Conservation (phyloP, 2,888 invertebrate genomes). For the Cyclophora albipunctata region DNA sequence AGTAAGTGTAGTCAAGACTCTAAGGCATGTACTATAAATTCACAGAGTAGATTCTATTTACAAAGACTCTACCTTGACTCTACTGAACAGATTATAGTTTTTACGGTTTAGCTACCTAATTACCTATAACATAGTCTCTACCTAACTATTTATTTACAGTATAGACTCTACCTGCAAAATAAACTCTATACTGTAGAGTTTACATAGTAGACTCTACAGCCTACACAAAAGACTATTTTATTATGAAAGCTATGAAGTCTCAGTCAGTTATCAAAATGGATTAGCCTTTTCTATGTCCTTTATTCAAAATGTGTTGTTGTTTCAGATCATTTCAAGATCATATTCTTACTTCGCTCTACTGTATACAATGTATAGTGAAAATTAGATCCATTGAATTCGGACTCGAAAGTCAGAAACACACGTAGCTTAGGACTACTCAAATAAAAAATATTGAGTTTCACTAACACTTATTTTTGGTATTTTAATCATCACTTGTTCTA, state of each 20-base stretch:
- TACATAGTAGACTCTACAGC: no score
- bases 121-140: not conserved
- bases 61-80: not conserved
- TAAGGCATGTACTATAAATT: not conserved
- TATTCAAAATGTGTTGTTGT: conserved; percentile 15
- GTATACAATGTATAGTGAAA: conserved; percentile 63
- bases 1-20: conserved; percentile 37
- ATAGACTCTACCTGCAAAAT: no score
- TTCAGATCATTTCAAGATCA: conserved; percentile 62
- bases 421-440: no score
- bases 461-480: no score
- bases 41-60: not conserved
- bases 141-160: not conserved
- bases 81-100: not conserved
- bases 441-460: no score
- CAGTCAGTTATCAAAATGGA: not conserved
- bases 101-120: not conserved
- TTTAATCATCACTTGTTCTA: no score
- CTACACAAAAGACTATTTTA: no score
- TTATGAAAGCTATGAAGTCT: no score
- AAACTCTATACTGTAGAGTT: no score
- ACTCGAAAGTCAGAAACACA: no score
- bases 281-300: no score
- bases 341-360: conserved; percentile 66
- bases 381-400: conserved; percentile 15